Evolutionary conservation across 2,113 vertebrate species (phyloP).

Genomic region (Sapayoa aenigma): DNA sequence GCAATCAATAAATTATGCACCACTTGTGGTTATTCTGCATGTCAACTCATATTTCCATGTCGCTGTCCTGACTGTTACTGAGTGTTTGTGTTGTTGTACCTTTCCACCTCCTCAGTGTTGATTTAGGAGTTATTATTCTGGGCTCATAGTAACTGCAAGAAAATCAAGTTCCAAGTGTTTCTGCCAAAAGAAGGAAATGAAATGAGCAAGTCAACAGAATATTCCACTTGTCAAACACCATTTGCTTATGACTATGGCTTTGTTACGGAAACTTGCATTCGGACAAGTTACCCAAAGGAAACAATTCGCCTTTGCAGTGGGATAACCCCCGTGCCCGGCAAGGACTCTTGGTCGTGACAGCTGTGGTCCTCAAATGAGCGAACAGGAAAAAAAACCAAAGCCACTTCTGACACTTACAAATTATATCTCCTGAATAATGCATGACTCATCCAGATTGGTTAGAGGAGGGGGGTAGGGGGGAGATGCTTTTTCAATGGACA

Average conservation of each 20-base stretch:
- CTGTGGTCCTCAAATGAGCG: constrained; percentile 41
- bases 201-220: constrained; percentile 76
- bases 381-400: constrained; percentile 50
- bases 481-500: constrained; percentile 69
- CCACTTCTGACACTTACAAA: constrained; percentile 70
- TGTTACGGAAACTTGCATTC: constrained; percentile 58
- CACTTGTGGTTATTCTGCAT: constrained; percentile 72
- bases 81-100: constrained; percentile 77
- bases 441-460: constrained; percentile 69
- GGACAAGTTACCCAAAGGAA: constrained; percentile 54
- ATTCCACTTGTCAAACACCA: constrained; percentile 77
- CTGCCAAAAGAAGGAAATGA: constrained; percentile 74
- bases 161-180: constrained; percentile 74
- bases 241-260: constrained; percentile 68
- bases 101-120: constrained; percentile 75
- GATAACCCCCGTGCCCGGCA: constrained; percentile 17
- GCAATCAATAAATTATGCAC: constrained; percentile 73
- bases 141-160: constrained; percentile 73
- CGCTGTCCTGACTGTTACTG: constrained; percentile 72
- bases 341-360: constrained; percentile 40
- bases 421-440: constrained; percentile 64
- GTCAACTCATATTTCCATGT: constrained; percentile 72
- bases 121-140: constrained; percentile 75
- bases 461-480: neutral
- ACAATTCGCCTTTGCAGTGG: neutral